These are phyloP conservation scores for Eurypyga helias DNA, from an alignment of 2,113 vertebrate genomes.

Conservation along the genomic window DNA sequence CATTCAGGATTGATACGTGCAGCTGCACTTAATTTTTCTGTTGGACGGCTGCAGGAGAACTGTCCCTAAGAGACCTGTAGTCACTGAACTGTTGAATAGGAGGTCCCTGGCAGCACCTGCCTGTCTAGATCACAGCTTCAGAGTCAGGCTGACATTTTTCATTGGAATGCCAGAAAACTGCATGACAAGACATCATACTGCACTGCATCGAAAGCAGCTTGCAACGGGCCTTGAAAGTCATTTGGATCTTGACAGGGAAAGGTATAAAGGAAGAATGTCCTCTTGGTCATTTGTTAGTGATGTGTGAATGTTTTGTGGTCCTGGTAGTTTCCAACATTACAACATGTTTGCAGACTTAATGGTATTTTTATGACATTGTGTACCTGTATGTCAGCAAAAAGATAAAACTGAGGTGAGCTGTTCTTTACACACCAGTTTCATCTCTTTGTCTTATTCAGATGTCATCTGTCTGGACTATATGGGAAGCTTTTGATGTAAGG, in stretches of 20 bases:
- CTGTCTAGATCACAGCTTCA: not conserved
- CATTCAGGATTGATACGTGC: not conserved
- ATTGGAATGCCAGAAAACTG: not conserved
- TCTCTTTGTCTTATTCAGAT: not conserved
- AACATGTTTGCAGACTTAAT: not conserved
- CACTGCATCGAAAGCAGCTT: not conserved
- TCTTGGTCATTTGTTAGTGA: not conserved
- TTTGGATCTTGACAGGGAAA: not conserved
- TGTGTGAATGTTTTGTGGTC: not conserved
- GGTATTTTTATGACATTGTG: not conserved
- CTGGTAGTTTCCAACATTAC: not conserved
- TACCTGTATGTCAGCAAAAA: not conserved
- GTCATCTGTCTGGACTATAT: not conserved
- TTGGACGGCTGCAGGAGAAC: not conserved
- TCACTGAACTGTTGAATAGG: not conserved
- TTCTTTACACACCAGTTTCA: not conserved
- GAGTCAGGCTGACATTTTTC: not conserved
- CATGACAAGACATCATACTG: no score
- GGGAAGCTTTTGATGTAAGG: not conserved
- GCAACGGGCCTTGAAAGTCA: not conserved
- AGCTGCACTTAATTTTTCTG: not conserved
- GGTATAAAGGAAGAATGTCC: not conserved
- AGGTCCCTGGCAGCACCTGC: not conserved
- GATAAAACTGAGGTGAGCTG: not conserved
- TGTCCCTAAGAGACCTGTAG: not conserved